A percentile compares a stretch with the other conserved stretches of the same genome.
Evolutionary conservation across 2,888 invertebrate species (phyloP).

Genomic region (Erpobdella octoculata): DNA sequence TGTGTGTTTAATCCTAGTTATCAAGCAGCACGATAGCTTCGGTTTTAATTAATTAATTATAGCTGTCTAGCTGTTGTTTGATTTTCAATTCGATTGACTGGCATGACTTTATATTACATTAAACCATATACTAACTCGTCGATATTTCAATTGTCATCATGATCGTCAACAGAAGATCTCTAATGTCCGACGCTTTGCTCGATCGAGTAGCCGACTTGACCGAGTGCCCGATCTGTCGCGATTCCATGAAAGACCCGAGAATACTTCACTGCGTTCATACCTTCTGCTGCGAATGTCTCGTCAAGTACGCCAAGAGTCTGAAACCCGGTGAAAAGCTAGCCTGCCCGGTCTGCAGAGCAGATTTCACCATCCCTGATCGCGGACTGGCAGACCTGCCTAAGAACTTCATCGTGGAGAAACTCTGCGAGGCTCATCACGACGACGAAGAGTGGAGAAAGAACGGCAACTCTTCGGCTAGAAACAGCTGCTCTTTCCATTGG

Average conservation of each 20-base stretch:
- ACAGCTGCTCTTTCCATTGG: constrained; percentile 3
- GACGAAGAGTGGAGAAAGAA: constrained; percentile 12
- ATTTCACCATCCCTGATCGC: constrained; percentile 20
- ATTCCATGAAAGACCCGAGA: constrained; percentile 26
- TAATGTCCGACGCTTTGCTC: constrained; percentile 17
- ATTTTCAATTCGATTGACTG: no score
- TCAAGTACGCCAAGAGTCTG: constrained; percentile 21
- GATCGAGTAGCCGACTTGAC: constrained; percentile 26
- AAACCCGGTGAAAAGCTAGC: constrained; percentile 19
- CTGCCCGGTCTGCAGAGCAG: constrained; percentile 29
- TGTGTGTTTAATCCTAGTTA: no score
- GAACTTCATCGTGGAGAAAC: constrained; percentile 30
- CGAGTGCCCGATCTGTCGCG: constrained; percentile 25
- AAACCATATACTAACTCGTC: no score
- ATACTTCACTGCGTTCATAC: constrained; percentile 29
- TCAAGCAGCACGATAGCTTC: no score
- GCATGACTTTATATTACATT: no score
- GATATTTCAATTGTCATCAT: no score
- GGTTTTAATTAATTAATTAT: no score
- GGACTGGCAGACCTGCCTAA: constrained; percentile 24
- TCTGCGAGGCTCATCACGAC: constrained; percentile 9
- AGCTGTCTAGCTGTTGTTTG: no score
- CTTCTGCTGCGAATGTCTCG: constrained; percentile 29
- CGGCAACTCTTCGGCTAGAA: neutral
- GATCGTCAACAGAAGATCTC: neutral